Percentiles rank a stretch among this genome's conserved stretches.
Conservation (phyloP, 2,888 invertebrate genomes). For the Pinctada fucata region DNA sequence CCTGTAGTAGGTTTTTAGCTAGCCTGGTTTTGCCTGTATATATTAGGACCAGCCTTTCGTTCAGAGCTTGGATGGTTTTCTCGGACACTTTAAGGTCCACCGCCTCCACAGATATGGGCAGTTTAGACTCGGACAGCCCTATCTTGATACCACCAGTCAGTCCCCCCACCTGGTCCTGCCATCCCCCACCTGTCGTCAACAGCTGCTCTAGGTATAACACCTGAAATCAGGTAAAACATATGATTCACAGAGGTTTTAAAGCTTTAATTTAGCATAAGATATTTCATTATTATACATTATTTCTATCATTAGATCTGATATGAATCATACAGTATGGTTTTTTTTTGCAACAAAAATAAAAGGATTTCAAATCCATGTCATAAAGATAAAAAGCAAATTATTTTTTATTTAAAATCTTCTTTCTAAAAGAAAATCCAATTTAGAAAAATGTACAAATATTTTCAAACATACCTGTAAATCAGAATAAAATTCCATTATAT, state of each 20-base stretch:
- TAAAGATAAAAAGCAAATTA: too few relatives aligned
- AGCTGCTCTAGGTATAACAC: constrained; percentile 79
- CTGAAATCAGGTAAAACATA: constrained; percentile 60
- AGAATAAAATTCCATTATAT: too few relatives aligned
- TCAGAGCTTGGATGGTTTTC: constrained; percentile 70
- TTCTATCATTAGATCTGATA: too few relatives aligned
- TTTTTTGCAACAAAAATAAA: too few relatives aligned
- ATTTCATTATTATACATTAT: neutral
- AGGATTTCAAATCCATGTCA: too few relatives aligned
- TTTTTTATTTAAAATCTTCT: too few relatives aligned
- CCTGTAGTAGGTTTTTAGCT: constrained; percentile 80
- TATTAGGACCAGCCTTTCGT: constrained; percentile 77
- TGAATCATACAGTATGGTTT: too few relatives aligned
- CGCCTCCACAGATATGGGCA: constrained; percentile 74
- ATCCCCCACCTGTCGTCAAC: constrained; percentile 80
- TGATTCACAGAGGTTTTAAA: too few relatives aligned
- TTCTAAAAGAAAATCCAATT: too few relatives aligned
- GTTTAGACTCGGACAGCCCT: constrained; percentile 71
- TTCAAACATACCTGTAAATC: too few relatives aligned
- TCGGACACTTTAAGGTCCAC: constrained; percentile 65
- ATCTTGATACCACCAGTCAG: constrained; percentile 77
- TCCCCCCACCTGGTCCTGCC: constrained; percentile 81
- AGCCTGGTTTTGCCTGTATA: constrained; percentile 80
- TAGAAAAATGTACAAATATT: too few relatives aligned
- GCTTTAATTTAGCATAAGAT: neutral